Conservation (phyloP, 2,888 invertebrate species). For the Drosophila planitibia region DNA sequence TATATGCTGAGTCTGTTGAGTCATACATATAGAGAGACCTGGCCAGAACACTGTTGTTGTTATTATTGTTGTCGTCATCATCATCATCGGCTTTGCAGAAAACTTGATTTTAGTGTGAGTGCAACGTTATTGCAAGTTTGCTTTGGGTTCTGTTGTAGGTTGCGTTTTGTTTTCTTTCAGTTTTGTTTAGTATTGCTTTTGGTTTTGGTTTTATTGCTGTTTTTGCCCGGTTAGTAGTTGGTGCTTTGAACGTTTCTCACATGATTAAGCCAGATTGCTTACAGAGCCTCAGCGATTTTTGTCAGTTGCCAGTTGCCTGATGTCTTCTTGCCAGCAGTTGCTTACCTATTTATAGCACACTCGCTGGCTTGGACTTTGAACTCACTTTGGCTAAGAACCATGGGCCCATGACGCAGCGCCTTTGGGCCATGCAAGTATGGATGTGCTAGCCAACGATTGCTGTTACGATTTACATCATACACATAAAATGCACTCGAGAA, state of each 20-base stretch:
- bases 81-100: constrained; percentile 35
- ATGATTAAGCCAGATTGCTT: constrained; percentile 81
- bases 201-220: constrained; percentile 28
- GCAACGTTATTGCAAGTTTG: constrained; percentile 49
- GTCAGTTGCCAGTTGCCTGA: constrained; percentile 4
- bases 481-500: constrained; percentile 43
- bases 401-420: constrained; percentile 70
- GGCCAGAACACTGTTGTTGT: constrained; percentile 54
- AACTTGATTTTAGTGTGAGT: constrained; percentile 52
- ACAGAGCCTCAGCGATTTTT: constrained; percentile 44
- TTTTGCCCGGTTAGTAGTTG: constrained; percentile 48
- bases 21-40: constrained; percentile 54
- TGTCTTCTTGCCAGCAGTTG: constrained; percentile 43
- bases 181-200: constrained; percentile 21
- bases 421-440: constrained; percentile 20
- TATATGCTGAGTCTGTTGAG: constrained; percentile 50
- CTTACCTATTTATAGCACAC: constrained; percentile 72
- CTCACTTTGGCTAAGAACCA: constrained; percentile 40
- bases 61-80: constrained; percentile 31
- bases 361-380: constrained; percentile 70
- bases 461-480: constrained; percentile 61
- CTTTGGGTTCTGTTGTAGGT: constrained; percentile 23
- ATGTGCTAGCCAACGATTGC: constrained; percentile 30
- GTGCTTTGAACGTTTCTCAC: constrained; percentile 72
- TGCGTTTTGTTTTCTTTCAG: constrained; percentile 27